Base-by-base conservation (phyloP, 2,888 invertebrate genomes). In the Agrotis puta region DNA sequence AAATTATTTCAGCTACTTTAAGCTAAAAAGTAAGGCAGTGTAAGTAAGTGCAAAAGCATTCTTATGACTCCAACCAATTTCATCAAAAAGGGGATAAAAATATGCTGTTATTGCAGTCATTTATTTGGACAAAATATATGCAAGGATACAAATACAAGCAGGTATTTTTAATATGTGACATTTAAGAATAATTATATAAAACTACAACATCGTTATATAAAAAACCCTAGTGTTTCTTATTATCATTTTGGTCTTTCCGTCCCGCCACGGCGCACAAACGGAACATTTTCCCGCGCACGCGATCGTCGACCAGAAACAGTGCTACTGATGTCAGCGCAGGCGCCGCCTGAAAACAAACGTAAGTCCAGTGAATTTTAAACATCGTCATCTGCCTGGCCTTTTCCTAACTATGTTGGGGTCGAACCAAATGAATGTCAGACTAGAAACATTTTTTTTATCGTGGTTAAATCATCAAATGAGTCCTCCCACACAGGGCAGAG, bases 241-340 rank as follows among this genome's bases (percentile, higher is more conserved):
- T 69, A 20, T 61, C 27, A 53, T 79, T 78, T 64, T 87, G 56
- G 20, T 18, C 51, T 70, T 62, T 56, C 58, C 45, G 43, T 64
- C 43, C 67, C 20, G 64, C 57, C 6, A 18, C 22, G 14, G 65
- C 47, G 56, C 59, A 72, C 33, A 85, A 50, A 13, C 79, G 75
- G 48, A 89, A 81, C 87, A 91, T 90, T 70, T 88, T 90, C 18
- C 82, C 62, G 27, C 92, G 89, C 66, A 92, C 78, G 7, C 81
- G 81, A 9, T 84, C 84, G 73, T 94, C 93, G 47, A 85, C 75
- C 20, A 88, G 48, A 63, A 92, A 87, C 50, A 93, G 69, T 68
- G 88, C 84, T 67, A 89, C 50, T 3, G 87, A 84, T 3, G 90
- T 88, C 0, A 88, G 45, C 3, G 88, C 89, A 73, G 93, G 91